Conservation (phyloP, 2,113 vertebrate species). For the Sander vitreus region DNA sequence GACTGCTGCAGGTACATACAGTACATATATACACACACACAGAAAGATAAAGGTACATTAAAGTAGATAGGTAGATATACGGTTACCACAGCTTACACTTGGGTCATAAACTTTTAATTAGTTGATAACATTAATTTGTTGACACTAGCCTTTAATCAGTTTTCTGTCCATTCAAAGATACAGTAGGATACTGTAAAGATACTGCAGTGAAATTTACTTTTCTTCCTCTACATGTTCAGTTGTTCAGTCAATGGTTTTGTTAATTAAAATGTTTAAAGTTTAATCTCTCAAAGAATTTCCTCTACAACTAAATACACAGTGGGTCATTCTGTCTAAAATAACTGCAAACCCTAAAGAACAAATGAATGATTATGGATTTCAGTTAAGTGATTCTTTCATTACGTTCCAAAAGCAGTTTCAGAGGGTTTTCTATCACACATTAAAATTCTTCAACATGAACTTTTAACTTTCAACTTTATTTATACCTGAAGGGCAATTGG, state of each 20-base stretch:
- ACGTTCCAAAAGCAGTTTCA: neutral
- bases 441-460: neutral
- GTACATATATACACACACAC: too few relatives aligned
- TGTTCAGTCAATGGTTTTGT: neutral
- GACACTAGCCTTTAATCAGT: neutral
- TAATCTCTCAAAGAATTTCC: neutral
- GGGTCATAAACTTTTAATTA: neutral
- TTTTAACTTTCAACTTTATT: too few relatives aligned
- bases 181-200: too few relatives aligned
- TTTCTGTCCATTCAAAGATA: neutral
- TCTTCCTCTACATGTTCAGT: neutral
- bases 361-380: neutral
- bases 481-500: too few relatives aligned
- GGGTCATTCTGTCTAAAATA: too few relatives aligned
- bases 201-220: neutral
- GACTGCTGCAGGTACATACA: too few relatives aligned
- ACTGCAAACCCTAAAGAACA: neutral
- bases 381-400: neutral
- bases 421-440: neutral
- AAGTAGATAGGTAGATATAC: neutral
- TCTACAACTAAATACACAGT: neutral
- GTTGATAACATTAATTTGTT: neutral
- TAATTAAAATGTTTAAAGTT: constrained; percentile 2
- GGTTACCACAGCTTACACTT: neutral
- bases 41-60: neutral